Evolutionary conservation across 2,113 vertebrate genomes (phyloP).

Genomic region (Lasiurus borealis): DNA sequence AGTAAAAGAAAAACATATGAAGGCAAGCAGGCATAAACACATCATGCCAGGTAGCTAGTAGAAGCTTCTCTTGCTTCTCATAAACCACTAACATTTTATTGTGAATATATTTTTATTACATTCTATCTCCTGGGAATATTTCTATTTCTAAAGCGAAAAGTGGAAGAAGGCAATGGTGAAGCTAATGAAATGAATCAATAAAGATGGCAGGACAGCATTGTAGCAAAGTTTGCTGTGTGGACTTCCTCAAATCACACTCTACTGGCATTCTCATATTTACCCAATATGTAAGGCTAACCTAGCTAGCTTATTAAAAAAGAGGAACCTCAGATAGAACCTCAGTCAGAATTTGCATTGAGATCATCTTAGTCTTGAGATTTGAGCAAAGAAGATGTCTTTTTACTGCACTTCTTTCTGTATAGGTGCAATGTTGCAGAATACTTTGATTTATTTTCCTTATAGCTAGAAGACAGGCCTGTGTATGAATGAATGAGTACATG

Average conservation of each 20-base stretch:
- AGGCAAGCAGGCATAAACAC: neutral
- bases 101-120: slow-evolving; percentile 8
- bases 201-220: neutral
- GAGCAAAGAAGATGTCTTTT: slow-evolving; percentile 65
- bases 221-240: neutral
- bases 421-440: slow-evolving; percentile 68
- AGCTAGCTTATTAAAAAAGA: slow-evolving; percentile 44
- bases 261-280: slow-evolving; percentile 10
- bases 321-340: neutral
- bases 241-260: slow-evolving; percentile 28
- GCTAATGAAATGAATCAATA: neutral
- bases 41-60: neutral
- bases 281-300: slow-evolving; percentile 33
- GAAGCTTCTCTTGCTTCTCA: slow-evolving; percentile 26
- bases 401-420: slow-evolving; percentile 57
- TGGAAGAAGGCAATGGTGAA: neutral
- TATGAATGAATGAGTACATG: neutral
- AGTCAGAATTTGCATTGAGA: slow-evolving; percentile 44
- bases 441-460: slow-evolving; percentile 64
- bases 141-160: slow-evolving; percentile 36
- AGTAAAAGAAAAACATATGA: slow-evolving; percentile 11
- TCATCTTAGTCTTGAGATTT: slow-evolving; percentile 44
- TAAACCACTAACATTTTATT: neutral
- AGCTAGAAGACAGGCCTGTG: slow-evolving; percentile 27
- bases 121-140: neutral